Evolutionary conservation across 2,113 vertebrate genomes (phyloP).

Genomic region (Nymphicus hollandicus): DNA sequence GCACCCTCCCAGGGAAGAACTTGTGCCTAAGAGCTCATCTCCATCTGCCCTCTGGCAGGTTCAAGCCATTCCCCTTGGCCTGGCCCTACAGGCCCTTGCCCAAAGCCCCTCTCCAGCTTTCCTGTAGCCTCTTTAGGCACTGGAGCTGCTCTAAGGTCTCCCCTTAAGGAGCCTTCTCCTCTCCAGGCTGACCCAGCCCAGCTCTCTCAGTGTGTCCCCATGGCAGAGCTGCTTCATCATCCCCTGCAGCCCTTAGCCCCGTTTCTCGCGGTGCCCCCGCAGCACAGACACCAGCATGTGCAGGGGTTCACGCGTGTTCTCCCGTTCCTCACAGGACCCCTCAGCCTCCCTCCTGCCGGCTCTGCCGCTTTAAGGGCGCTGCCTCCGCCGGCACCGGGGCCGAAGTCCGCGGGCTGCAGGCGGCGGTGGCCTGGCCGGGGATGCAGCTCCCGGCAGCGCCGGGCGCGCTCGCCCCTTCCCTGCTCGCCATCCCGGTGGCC

Average conservation of each 20-base stretch:
- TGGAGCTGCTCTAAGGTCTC: too few species aligned
- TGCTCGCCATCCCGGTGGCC: slow-evolving; percentile 79
- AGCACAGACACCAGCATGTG: background rate
- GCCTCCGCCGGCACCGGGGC: background rate
- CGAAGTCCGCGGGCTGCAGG: background rate
- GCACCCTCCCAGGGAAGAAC: too few species aligned
- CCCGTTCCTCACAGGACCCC: background rate
- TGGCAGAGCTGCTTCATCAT: background rate
- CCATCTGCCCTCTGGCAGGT: too few species aligned
- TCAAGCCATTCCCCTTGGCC: too few species aligned
- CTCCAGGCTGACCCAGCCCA: background rate
- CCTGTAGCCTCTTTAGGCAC: too few species aligned
- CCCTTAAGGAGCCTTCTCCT: background rate
- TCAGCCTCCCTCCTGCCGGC: background rate
- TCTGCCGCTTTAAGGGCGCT: background rate
- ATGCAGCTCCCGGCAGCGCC: slow-evolving; percentile 79
- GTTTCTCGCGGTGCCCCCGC: background rate
- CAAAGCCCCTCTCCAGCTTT: background rate
- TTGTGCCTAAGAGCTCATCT: too few species aligned
- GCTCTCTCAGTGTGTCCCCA: too few species aligned
- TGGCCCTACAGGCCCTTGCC: background rate
- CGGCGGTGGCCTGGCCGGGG: background rate
- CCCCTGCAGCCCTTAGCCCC: fast-evolving
- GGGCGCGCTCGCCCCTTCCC: slow-evolving; percentile 77
- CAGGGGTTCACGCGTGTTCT: too few species aligned